Conservation (phyloP, 2,888 invertebrate genomes). For the Cryptosula pallasiana region DNA sequence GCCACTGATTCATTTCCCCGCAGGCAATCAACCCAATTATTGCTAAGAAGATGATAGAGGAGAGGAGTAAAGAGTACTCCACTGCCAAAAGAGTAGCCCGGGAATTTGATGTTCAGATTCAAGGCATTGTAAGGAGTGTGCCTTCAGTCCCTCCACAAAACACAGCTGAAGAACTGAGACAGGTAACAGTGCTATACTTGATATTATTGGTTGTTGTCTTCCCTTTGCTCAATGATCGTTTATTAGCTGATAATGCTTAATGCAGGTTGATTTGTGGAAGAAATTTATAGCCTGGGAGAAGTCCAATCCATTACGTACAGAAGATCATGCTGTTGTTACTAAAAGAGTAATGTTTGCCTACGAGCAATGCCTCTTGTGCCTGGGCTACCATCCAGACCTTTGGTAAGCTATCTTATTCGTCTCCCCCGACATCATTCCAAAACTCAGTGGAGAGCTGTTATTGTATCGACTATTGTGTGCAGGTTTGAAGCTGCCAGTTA, state of each 20-base stretch:
- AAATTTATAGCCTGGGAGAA: constrained; percentile 98
- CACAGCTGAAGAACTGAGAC: constrained; percentile 82
- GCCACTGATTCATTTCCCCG: too few relatives aligned
- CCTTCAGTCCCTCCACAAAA: constrained; percentile 91
- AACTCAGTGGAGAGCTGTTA: too few relatives aligned
- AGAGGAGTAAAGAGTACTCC: constrained; percentile 94
- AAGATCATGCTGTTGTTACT: constrained; percentile 88
- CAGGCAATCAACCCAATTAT: constrained; percentile 81
- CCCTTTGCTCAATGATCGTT: too few relatives aligned
- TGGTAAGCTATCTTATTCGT: too few relatives aligned
- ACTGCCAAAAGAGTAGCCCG: constrained; percentile 92
- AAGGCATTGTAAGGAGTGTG: constrained; percentile 89
- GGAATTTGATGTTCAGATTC: constrained; percentile 85
- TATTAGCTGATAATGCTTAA: too few relatives aligned
- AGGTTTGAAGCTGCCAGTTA: constrained; percentile 83
- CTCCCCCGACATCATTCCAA: too few relatives aligned
- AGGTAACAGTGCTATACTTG: too few relatives aligned
- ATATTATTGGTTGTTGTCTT: too few relatives aligned
- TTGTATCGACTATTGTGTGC: background rate
- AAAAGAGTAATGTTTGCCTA: constrained; percentile 96
- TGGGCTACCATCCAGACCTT: constrained; percentile 95
- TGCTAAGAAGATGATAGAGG: constrained; percentile 94
- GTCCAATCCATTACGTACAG: constrained; percentile 88
- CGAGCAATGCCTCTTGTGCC: constrained; percentile 90
- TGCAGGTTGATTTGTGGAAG: constrained; percentile 93